Percentiles rank a stretch among this genome's conserved stretches.
Evolutionary conservation across 2,888 invertebrate species (phyloP).

Genomic region (Melinaea marsaeus): DNA sequence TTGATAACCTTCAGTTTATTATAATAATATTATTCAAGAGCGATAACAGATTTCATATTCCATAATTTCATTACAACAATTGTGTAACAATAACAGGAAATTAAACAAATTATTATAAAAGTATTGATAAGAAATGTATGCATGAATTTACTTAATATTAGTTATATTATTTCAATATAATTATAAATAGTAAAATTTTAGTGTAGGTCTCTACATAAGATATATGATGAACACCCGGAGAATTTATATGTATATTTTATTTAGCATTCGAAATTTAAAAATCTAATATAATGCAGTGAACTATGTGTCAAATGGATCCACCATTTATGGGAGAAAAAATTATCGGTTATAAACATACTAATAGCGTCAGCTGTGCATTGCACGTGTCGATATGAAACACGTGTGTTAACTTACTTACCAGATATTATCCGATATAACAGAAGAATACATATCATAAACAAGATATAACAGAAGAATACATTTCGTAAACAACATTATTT

Average conservation of each 20-base stretch:
- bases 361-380: conserved; percentile 50
- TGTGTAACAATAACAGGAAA: conserved; percentile 14
- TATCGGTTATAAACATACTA: conserved; percentile 6
- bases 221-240: too few species aligned
- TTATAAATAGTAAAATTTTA: too few species aligned
- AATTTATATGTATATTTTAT: too few species aligned
- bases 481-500: too few species aligned
- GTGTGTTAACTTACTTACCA: conserved; percentile 30
- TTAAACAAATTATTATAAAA: conserved; percentile 7
- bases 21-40: conserved; percentile 6
- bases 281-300: too few species aligned
- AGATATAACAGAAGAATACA: neutral
- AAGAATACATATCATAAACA: neutral
- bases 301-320: neutral
- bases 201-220: too few species aligned
- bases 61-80: conserved; percentile 2
- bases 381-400: conserved; percentile 49
- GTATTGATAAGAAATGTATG: neutral
- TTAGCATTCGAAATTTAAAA: too few species aligned
- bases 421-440: neutral
- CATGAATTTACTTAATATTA: neutral
- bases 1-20: neutral
- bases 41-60: conserved; percentile 12
- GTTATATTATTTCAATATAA: neutral
- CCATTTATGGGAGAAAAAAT: neutral